Evolutionary conservation across 2,113 vertebrate genomes (phyloP).

Genomic region (Saguinus midas): DNA sequence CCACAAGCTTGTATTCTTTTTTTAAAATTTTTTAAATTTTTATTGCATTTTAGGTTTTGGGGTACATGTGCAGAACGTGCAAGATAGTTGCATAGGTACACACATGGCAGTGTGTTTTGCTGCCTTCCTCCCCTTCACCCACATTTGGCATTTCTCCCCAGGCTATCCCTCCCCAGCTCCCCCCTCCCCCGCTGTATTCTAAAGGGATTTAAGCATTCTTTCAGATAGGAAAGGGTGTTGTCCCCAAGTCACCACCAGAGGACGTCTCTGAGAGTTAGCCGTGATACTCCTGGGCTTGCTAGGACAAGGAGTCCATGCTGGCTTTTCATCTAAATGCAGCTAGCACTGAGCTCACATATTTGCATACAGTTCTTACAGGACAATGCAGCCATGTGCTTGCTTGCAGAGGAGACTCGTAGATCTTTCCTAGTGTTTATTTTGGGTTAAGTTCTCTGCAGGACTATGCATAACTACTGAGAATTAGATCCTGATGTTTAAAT

Average conservation of each 20-base stretch:
- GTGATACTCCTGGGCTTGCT: neutral
- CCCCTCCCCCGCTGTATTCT: too few species aligned
- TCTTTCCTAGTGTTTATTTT: neutral
- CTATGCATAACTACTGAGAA: neutral
- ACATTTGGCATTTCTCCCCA: too few species aligned
- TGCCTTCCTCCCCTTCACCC: too few species aligned
- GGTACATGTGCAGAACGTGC: too few species aligned
- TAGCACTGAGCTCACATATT: neutral
- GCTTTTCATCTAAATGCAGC: neutral
- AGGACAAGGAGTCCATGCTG: neutral
- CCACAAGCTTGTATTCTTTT: too few species aligned
- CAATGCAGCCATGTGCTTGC: fast-evolving
- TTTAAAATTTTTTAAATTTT: too few species aligned
- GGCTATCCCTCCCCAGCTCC: too few species aligned
- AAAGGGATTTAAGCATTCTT: neutral
- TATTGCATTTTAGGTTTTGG: too few species aligned
- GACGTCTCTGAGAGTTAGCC: neutral
- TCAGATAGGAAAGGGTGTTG: neutral
- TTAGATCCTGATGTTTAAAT: neutral
- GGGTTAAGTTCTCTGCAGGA: neutral
- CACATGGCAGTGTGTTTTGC: too few species aligned
- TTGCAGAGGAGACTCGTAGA: neutral
- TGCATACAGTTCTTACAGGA: neutral
- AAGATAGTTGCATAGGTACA: too few species aligned
- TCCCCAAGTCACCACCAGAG: neutral